Base-by-base conservation (phyloP, 2,797 vertebrate genomes). In the Crenichthys baileyi region DNA sequence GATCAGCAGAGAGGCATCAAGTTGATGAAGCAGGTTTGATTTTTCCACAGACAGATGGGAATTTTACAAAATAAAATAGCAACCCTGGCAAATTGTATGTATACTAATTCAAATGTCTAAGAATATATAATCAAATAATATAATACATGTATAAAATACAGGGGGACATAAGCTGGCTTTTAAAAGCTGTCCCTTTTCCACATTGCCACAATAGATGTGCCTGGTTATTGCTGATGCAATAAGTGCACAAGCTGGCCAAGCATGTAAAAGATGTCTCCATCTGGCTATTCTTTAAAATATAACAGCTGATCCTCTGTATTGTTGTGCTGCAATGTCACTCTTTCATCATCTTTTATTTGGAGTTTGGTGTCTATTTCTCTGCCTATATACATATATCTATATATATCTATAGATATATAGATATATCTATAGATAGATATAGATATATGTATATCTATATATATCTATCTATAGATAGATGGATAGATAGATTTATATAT, bases 261-360 rank as follows among this genome's bases (percentile, higher is more conserved):
- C 44, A 36, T 83, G 83, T 77, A 65, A 72, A 83, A 86, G 65
- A 56, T 70, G 60, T 31, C 75, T 79, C 65, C 75, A 70, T 55
- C 70, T 72, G 24, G 5, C 73, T 67, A 50, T 80, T 79, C 51
- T 76, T 85, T 81, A 65, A 72, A 68, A 78, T 76, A 72, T 76
- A 46, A 44, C 16, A 20, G 46, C 67, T 68, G 74, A 83, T 77
- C 76, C 70, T 79, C 73, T 55, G 55, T 74, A 80, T 48, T 70
- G 76, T 74, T 73, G 48, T 71, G 0, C 61, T 53, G 20, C 55
- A 36, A 36, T 36, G 56, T 63, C 78, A 20, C n/a, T 24, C 78
- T 44, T 76, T 89, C 78, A 77, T 83, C 82, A 85, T 82, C 65
- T 81, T 80, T 72, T 55, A 48, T 84, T 84, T 83, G 71, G 80